phyloP scores from a whole-genome alignment of 1,140 invertebrate species.

The Trypoxylus dichotomus region DNA sequence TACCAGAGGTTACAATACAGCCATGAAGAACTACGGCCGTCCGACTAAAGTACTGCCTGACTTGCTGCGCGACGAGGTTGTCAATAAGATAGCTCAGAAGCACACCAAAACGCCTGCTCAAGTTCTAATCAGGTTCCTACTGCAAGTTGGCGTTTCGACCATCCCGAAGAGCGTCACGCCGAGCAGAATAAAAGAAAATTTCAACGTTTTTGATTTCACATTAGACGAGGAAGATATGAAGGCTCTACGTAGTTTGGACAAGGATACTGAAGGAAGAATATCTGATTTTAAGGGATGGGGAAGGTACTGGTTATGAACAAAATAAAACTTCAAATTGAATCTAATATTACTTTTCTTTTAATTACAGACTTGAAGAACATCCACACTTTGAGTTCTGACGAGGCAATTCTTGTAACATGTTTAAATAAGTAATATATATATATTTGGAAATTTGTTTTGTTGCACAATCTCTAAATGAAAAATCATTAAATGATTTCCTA shows the following conservation, averaged over 20 bases:
- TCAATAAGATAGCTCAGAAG: slow-evolving; percentile 55
- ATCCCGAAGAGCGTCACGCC: slow-evolving; percentile 62
- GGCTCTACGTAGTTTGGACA: slow-evolving; percentile 57
- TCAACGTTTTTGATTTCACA: slow-evolving; percentile 62
- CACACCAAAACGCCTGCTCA: slow-evolving; percentile 59
- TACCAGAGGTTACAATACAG: neutral
- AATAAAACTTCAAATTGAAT: neutral
- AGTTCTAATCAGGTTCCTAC: slow-evolving; percentile 59
- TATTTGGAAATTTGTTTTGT: too few relatives aligned
- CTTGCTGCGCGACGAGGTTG: slow-evolving; percentile 59
- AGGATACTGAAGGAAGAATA: slow-evolving; percentile 58
- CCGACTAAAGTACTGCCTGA: slow-evolving; percentile 57
- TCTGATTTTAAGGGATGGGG: slow-evolving; percentile 58
- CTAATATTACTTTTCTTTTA: neutral
- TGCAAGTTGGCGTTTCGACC: slow-evolving; percentile 58
- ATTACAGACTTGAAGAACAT: neutral
- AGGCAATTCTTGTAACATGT: neutral
- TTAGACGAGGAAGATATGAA: slow-evolving; percentile 58
- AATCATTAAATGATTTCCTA: too few relatives aligned
- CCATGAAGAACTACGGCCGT: neutral
- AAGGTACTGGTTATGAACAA: slow-evolving; percentile 1
- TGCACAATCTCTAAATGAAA: too few relatives aligned
- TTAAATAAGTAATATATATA: too few relatives aligned
- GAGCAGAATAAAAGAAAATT: slow-evolving; percentile 61
- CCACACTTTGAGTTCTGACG: neutral